A percentile compares a stretch with the other conserved stretches of the same genome.
Conservation (phyloP, 2,797 vertebrate genomes). For the Danio albolineatus region DNA sequence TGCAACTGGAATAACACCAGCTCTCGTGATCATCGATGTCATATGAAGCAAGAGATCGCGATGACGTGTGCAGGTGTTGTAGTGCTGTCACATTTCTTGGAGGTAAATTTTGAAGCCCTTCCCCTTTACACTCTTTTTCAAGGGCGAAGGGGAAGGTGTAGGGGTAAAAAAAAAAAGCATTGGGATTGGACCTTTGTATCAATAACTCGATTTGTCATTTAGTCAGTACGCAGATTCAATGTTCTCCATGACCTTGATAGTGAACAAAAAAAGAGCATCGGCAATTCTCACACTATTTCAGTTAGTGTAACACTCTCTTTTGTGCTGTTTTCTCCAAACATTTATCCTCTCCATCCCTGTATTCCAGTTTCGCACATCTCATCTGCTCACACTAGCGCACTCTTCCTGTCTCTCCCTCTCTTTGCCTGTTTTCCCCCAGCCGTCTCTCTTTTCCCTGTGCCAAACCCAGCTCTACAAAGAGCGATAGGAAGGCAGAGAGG, state of each 20-base stretch:
- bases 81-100: too few relatives aligned
- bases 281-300: background rate
- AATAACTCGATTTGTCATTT: background rate
- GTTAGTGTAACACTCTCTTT: constrained; percentile 12
- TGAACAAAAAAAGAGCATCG: background rate
- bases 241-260: background rate
- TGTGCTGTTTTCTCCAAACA: background rate
- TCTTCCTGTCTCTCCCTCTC: constrained; percentile 28
- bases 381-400: constrained; percentile 11
- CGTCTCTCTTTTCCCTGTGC: constrained; percentile 37
- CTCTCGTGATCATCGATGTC: too few relatives aligned
- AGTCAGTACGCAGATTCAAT: background rate
- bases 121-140: too few relatives aligned
- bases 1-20: too few relatives aligned
- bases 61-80: too few relatives aligned
- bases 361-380: background rate
- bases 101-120: too few relatives aligned
- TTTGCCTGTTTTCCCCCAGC: constrained; percentile 24
- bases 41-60: too few relatives aligned
- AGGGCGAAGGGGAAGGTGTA: too few relatives aligned
- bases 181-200: too few relatives aligned
- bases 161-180: too few relatives aligned
- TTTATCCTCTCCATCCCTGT: constrained; percentile 16
- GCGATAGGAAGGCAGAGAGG: constrained; percentile 36
- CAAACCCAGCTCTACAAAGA: constrained; percentile 48